Evolutionary conservation across 2,797 vertebrate genomes (phyloP).

Genomic region (Urosaurus nigricauda): DNA sequence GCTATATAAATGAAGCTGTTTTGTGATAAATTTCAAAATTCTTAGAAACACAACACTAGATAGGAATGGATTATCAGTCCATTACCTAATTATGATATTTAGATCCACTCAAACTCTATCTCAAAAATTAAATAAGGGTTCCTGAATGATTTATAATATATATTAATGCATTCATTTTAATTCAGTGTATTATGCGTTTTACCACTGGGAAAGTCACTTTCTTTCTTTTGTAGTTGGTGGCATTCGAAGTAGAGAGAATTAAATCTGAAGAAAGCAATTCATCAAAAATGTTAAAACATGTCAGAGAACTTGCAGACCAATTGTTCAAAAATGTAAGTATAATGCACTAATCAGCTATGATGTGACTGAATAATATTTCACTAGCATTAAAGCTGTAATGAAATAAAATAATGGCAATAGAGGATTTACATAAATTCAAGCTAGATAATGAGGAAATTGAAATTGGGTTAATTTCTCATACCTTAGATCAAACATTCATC

Average conservation of each 20-base stretch:
- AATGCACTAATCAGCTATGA: constrained; percentile 21
- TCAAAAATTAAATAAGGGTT: neutral
- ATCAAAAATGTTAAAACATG: constrained; percentile 89
- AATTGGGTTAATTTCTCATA: too few species aligned
- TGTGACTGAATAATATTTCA: constrained; percentile 35
- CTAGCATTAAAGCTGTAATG: neutral
- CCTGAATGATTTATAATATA: neutral
- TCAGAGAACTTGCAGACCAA: constrained; percentile 95
- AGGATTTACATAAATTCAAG: too few species aligned
- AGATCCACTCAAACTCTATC: neutral
- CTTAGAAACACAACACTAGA: neutral
- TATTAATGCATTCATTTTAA: neutral
- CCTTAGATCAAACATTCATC: too few species aligned
- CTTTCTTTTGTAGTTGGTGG: constrained; percentile 87
- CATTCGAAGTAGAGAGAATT: constrained; percentile 91
- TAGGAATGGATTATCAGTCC: neutral
- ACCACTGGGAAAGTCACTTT: constrained; percentile 20
- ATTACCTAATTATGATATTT: neutral
- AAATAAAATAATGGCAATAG: neutral
- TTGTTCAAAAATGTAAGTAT: constrained; percentile 93
- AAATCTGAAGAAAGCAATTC: constrained; percentile 90
- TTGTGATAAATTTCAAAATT: neutral
- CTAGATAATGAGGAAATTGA: too few species aligned
- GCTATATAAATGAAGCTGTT: neutral
- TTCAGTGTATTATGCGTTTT: constrained; percentile 50